Base-by-base conservation (phyloP, 1,140 invertebrate genomes). In the Eupristina koningsbergeri region DNA sequence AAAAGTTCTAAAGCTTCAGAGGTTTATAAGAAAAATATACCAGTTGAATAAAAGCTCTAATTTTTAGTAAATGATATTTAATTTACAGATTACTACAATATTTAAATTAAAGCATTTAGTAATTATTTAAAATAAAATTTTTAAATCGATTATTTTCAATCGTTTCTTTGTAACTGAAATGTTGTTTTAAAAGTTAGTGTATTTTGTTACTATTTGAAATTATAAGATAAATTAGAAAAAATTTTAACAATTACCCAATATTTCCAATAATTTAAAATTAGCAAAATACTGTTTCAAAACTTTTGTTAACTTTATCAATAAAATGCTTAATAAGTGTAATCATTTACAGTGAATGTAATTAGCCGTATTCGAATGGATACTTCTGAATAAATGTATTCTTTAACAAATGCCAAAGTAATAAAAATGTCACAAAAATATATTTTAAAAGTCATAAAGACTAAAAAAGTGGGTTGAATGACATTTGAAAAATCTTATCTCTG, bases 361-460 rank as follows among this genome's bases (percentile, higher is more conserved):
- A 77, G 45, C 19, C 17, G 53, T 83, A 58, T 29, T 45, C 61
- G 69, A 77, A 29, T 73, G 0, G n/a, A 1, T 45, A 78, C 58
- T 41, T 73, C 3, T 45, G 0, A 61, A 78, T 63, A 45, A 86
- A 86, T 87, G 78, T 90, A 89, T 82, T 89, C 87, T 89, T 92
- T 91, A 89, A 86, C 89, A 90, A 89, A 87, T 84, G 84, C 87
- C 31, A 86, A 86, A 88, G 85, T 87, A 84, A 81, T 80, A 86
- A 86, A 19, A 71, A 77, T 58, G 31, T 31, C 74, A 83, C 19
- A 79, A 79, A 86, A 86, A 86, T 90, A 91, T 91, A 92, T 92
- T 92, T 91, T 92, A 87, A 87, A 84, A 91, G 85, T 88, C 87
- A 84, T 87, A 82, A 87, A 86, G 81, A 88, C 73, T 74, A 80